Base-by-base conservation (phyloP, 1,140 invertebrate species). In the Thereuonema tuberculata region DNA sequence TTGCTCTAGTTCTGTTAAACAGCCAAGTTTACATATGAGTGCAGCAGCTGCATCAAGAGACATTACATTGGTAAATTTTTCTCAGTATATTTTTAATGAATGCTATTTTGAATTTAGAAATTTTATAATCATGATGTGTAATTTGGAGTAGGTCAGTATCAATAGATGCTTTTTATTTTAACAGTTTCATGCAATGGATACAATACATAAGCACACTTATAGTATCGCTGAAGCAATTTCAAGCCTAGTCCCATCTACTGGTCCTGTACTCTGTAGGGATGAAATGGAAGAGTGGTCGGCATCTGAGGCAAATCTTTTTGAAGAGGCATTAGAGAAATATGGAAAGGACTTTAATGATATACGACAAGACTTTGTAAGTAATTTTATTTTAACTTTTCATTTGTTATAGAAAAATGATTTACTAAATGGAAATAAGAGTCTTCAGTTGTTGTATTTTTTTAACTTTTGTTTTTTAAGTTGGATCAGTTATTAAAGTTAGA, bases 211-310 rank as follows among this genome's bases (percentile, higher is more conserved):
- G 71, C 89, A 93, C 67, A 67, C 70, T 48, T 99, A 99, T 75
- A 89, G 95, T 71, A 80, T 98, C 69, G 85, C 91, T 58, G 82
- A 85, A 67, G 91, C 95, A 37, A 83, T 96, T 70, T 87, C 88
- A 65, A 93, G 89, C 56, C 79, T 99, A 68, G 94, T 99, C 68
- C 95, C 96, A 29, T 84, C 85, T 56, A 89, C 89, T 64, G 94
- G 95, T 12, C 95, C 96, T 1, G 89, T 98, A 64, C 80, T 99
- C 31, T 98, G 94, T 78, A 80, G 93, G 63, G 97, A 99, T 78
- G 95, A 99, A 78, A 96, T 99, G 89, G 97, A 99, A 78, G 96
- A 99, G 76, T 99, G 96, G 97, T 97, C 93, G 63, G 92, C 96
- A 12, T 92, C 93, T 17, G 97, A 99, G 74, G 94, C 95, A 21